Evolutionary conservation across 2,888 invertebrate genomes (phyloP), one percentile per base, ranked within the genome.

Genomic region (Drosophila suboccidentalis): DNA sequence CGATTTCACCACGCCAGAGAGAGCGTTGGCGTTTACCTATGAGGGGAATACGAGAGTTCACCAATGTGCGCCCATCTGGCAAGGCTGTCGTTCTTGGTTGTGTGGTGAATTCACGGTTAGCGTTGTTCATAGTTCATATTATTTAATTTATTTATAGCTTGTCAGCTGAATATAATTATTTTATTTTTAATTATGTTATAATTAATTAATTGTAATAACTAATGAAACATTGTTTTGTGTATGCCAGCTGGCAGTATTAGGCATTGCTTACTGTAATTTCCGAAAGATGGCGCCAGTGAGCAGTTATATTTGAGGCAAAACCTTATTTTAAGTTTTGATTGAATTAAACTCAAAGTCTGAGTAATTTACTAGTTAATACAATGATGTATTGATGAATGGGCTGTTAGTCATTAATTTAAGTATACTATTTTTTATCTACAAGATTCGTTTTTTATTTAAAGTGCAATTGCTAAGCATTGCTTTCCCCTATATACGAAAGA

Each of bases 1-100:
- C 19, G 8, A 46, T 58, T 17, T 60, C 58, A 78, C 61, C 72
- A 51, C 60, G 53, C 4, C 15, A 26, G 22, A 46, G 57, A 36
- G 55, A 34, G 57, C 57, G 19, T 22, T n/a, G 0, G 22, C 22
- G 22, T 32, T 19, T 22, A n/a, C 15, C 3, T 36, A 10, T 22
- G 15, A 19, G 54, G 19, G 13, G 54, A 55, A 10, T 19, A 6
- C 17, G 55, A 61, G 63, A 17, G 32, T 1, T 36, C 5, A 19
- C 17, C n/a, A 26, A 11, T 8, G 10, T 43, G 17, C 0, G 9
- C 4, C 19, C 11, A 6, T 34, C 46, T 70, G 67, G 67, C 61
- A 68, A 38, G 3, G 53, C 58, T 36, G 41, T 19, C 26, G 4
- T 4, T 6, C 39, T 38, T 41, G 2, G 11, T 26, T 55, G 19